Conservation (phyloP, 2,888 invertebrate genomes). For the Bugula neritina region DNA sequence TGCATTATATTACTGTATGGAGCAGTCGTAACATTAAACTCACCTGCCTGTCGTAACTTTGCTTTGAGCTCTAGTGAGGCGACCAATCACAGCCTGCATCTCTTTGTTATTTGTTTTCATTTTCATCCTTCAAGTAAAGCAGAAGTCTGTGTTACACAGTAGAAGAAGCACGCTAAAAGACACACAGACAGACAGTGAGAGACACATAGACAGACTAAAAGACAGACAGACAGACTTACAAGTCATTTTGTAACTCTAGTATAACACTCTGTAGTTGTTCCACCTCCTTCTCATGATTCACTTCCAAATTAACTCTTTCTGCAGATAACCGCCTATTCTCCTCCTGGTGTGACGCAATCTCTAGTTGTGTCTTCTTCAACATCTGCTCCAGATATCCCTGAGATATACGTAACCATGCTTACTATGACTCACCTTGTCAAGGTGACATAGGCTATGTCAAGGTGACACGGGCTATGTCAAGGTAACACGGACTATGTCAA, state of each 20-base stretch:
- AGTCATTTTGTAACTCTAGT: constrained; percentile 15
- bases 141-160: not conserved
- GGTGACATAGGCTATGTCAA: too few species aligned
- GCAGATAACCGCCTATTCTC: not conserved
- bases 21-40: too few species aligned
- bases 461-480: too few species aligned
- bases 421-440: too few species aligned
- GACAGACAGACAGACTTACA: too few species aligned
- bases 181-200: too few species aligned
- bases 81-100: constrained; percentile 8
- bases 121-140: not conserved
- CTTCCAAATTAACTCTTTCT: not conserved
- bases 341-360: not conserved
- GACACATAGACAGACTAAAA: too few species aligned
- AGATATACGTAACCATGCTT: too few species aligned
- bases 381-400: constrained; percentile 24
- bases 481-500: too few species aligned
- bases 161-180: not conserved
- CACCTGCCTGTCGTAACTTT: not conserved
- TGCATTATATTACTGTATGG: too few species aligned
- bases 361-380: not conserved
- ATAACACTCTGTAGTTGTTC: not conserved
- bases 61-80: not conserved
- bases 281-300: not conserved
- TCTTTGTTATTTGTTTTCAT: constrained; percentile 4